phyloP scores from a whole-genome alignment of 2,888 invertebrate species.

The Aleiodes leptofemur region DNA sequence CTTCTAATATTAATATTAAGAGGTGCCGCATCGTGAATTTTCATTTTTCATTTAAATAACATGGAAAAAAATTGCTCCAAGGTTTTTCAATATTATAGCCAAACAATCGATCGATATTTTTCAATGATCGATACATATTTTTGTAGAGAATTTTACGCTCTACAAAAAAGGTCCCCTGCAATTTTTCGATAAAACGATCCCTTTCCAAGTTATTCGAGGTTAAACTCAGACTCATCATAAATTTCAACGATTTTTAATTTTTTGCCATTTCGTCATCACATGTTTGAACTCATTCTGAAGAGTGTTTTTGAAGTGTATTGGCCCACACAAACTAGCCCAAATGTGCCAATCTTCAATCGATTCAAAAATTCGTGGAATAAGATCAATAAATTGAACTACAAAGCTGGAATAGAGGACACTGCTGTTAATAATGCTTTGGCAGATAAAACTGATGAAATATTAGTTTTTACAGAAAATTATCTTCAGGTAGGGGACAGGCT shows the following conservation, averaged over 20 bases:
- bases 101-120: background rate
- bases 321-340: background rate
- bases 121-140: slow-evolving; percentile 14
- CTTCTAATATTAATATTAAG: slow-evolving; percentile 8
- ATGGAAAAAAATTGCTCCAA: slow-evolving; percentile 17
- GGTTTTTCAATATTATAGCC: slow-evolving; percentile 12
- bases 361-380: background rate
- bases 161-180: slow-evolving; percentile 27
- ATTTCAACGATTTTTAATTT: background rate
- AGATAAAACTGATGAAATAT: background rate
- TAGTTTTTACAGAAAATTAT: background rate
- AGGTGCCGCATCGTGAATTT: slow-evolving; percentile 20
- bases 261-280: background rate
- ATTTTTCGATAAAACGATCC: slow-evolving; percentile 1
- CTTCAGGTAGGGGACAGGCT: background rate
- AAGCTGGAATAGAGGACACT: background rate
- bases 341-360: background rate
- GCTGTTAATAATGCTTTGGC: background rate
- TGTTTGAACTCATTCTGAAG: background rate
- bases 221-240: background rate
- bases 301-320: background rate
- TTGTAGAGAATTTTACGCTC: slow-evolving; percentile 31
- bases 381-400: background rate
- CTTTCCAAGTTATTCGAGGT: background rate
- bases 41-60: slow-evolving; percentile 35